Percentiles rank a stretch among this genome's conserved stretches.
Conservation (phyloP, 2,113 vertebrate genomes). For the Chinchilla lanigera region DNA sequence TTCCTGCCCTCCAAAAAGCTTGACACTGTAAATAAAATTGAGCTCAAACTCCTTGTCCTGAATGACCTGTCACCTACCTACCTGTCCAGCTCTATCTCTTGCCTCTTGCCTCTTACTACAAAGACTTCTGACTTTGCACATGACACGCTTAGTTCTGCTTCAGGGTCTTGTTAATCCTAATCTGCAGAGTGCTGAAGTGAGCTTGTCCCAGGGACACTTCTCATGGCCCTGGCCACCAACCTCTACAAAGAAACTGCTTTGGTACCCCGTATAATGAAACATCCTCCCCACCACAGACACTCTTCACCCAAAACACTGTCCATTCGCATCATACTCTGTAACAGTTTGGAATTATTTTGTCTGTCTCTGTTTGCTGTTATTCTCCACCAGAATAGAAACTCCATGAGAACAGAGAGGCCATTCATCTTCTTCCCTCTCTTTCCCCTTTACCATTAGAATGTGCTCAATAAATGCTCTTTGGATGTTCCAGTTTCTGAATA, state of each 20-base stretch:
- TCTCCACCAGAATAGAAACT: background rate
- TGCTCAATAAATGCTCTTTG: background rate
- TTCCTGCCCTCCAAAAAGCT: background rate
- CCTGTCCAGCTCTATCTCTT: background rate
- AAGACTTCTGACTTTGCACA: background rate
- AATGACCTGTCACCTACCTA: background rate
- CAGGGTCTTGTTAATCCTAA: background rate
- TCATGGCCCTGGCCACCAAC: background rate
- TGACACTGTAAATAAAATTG: background rate
- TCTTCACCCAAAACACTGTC: background rate
- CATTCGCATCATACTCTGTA: background rate
- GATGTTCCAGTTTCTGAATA: background rate
- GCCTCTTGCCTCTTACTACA: background rate
- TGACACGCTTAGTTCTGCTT: background rate
- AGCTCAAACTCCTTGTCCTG: background rate
- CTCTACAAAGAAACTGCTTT: background rate
- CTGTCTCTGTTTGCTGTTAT: background rate
- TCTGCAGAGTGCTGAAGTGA: background rate
- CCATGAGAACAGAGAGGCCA: background rate
- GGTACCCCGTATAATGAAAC: background rate
- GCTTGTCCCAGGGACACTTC: too few species aligned
- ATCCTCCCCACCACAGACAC: background rate
- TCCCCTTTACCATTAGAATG: background rate
- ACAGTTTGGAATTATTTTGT: conserved; percentile 24
- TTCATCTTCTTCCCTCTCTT: background rate